phyloP scores from a whole-genome alignment of 2,888 invertebrate genomes.

The Caenorhabditis panamensis region DNA sequence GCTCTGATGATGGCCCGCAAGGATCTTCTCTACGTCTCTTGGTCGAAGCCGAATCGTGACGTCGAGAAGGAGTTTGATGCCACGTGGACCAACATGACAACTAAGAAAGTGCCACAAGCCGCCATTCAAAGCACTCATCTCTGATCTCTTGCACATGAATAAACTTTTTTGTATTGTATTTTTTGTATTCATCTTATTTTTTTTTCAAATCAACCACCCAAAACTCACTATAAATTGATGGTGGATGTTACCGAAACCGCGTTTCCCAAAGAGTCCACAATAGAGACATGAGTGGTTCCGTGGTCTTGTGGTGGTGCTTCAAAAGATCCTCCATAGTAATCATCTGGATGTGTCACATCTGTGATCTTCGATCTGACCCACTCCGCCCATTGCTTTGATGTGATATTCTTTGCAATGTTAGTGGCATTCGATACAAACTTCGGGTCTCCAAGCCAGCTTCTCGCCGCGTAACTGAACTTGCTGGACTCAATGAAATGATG shows the following conservation, averaged over 20 bases:
- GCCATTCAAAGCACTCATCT: conserved; percentile 9
- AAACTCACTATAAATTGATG: conserved; percentile 88
- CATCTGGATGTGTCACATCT: conserved; percentile 74
- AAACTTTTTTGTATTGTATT: no score
- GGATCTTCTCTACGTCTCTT: conserved; percentile 43
- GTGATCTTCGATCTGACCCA: conserved; percentile 73
- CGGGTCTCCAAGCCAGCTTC: conserved; percentile 85
- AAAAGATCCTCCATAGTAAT: conserved; percentile 78
- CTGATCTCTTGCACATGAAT: no score
- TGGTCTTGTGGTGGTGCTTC: conserved; percentile 84
- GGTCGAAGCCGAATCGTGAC: conserved; percentile 41
- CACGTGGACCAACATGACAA: conserved; percentile 30
- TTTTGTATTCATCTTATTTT: no score
- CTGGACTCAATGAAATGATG: conserved; percentile 92
- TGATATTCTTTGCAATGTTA: conserved; percentile 75
- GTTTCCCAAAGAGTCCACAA: conserved; percentile 88
- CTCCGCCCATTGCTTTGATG: conserved; percentile 74
- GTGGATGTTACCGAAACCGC: conserved; percentile 95
- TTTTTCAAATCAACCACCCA: no score
- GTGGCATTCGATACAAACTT: conserved; percentile 83
- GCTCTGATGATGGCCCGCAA: conserved; percentile 45
- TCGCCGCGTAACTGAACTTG: conserved; percentile 88
- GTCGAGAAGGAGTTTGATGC: conserved; percentile 31
- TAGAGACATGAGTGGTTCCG: conserved; percentile 93
- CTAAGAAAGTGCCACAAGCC: conserved; percentile 12